These are phyloP conservation scores for Anguilla japonica DNA, from an alignment of 2,113 vertebrate genomes.

Conservation along the genomic window DNA sequence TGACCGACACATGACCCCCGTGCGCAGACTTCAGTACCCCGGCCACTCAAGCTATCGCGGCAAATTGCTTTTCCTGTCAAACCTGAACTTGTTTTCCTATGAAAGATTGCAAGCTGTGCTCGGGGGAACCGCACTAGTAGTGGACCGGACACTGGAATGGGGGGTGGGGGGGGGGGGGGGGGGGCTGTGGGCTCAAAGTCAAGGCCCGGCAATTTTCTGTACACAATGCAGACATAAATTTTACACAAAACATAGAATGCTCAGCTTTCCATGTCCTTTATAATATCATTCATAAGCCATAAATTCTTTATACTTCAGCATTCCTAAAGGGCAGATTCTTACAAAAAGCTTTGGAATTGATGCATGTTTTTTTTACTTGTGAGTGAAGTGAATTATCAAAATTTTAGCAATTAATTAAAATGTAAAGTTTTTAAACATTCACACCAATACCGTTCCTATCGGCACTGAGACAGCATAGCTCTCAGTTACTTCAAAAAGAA, in stretches of 20 bases:
- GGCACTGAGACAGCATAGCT: not conserved
- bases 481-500: not conserved
- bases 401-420: not conserved
- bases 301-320: not conserved
- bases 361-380: not conserved
- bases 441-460: too few species aligned
- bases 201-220: too few species aligned
- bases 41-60: not conserved
- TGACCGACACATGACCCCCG: constrained; percentile 21
- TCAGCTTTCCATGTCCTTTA: too few species aligned
- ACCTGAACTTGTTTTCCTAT: not conserved
- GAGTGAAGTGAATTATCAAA: not conserved
- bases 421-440: not conserved
- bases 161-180: too few species aligned
- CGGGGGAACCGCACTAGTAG: too few species aligned
- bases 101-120: not conserved
- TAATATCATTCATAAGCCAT: too few species aligned
- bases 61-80: not conserved
- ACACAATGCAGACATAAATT: too few species aligned
- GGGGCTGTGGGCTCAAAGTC: too few species aligned
- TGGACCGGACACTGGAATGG: too few species aligned
- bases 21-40: not conserved
- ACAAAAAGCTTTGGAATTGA: not conserved
- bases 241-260: too few species aligned
- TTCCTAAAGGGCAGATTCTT: not conserved